These are phyloP conservation scores for Gymnorhina tibicen DNA, from an alignment of 2,113 vertebrate genomes.

Conservation along the genomic window DNA sequence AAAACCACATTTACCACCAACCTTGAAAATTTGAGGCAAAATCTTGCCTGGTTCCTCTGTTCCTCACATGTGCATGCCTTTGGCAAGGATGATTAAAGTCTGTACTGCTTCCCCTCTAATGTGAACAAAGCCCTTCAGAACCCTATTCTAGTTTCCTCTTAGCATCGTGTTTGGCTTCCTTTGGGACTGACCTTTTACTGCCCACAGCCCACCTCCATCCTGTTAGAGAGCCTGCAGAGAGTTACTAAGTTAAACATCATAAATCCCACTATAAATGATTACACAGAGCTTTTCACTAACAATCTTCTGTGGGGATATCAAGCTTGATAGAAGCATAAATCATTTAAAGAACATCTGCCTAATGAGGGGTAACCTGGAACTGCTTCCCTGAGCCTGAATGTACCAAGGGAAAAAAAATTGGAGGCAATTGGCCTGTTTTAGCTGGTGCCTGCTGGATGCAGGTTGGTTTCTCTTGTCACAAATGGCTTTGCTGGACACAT, in stretches of 20 bases:
- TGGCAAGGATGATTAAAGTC: constrained; percentile 36
- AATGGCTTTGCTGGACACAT: neutral
- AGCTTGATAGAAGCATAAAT: constrained; percentile 68
- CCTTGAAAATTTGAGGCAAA: neutral
- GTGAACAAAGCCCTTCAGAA: constrained; percentile 35
- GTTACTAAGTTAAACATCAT: constrained; percentile 61
- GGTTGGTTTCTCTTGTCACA: neutral
- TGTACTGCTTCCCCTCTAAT: constrained; percentile 26
- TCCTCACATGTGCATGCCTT: neutral
- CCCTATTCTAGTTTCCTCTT: constrained; percentile 14
- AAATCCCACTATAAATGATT: constrained; percentile 69
- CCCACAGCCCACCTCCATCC: constrained; percentile 53
- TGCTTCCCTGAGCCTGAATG: constrained; percentile 16
- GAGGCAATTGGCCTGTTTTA: neutral
- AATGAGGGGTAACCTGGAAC: constrained; percentile 57
- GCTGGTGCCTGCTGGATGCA: neutral
- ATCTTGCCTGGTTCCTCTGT: neutral
- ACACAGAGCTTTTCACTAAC: constrained; percentile 68
- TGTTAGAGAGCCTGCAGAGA: constrained; percentile 45
- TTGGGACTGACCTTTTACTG: constrained; percentile 40
- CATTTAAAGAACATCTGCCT: constrained; percentile 62
- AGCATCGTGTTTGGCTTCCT: constrained; percentile 1
- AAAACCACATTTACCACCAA: neutral
- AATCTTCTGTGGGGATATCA: constrained; percentile 61
- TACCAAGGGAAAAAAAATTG: neutral